A percentile compares a stretch with the other conserved stretches of the same genome.
These are phyloP conservation scores for Sebastes trivittatus DNA, from an alignment of 2,797 vertebrate species.

Conservation along the genomic window DNA sequence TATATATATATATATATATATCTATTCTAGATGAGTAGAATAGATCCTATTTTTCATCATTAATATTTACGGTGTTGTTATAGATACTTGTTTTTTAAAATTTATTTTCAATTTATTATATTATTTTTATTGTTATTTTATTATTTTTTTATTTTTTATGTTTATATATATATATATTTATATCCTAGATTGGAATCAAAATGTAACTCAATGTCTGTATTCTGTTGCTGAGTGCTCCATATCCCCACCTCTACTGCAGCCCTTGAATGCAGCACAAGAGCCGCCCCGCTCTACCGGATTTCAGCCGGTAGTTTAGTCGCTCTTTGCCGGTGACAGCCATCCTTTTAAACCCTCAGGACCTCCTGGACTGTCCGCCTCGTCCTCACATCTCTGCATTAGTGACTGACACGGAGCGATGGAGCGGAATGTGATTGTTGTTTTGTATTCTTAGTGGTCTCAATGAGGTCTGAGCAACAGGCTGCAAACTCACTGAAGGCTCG, in stretches of 20 bases:
- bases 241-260: constrained; percentile 2
- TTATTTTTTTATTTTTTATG: too few species aligned
- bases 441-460: neutral
- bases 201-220: neutral
- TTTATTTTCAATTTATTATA: too few species aligned
- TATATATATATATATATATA: too few species aligned
- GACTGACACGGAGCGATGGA: neutral
- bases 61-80: too few species aligned
- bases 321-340: constrained; percentile 27
- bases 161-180: too few species aligned
- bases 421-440: neutral
- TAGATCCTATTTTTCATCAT: too few species aligned
- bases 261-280: constrained; percentile 53
- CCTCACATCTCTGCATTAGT: neutral
- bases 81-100: too few species aligned
- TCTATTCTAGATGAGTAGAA: too few species aligned
- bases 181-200: too few species aligned
- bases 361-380: neutral
- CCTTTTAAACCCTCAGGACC: neutral
- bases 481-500: constrained; percentile 47
- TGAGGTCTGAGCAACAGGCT: constrained; percentile 58
- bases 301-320: constrained; percentile 31
- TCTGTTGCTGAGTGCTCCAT: neutral
- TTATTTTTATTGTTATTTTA: too few species aligned
- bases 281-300: constrained; percentile 55